Conservation (phyloP, 2,113 vertebrate species). For the Leucoraja erinaceus region DNA sequence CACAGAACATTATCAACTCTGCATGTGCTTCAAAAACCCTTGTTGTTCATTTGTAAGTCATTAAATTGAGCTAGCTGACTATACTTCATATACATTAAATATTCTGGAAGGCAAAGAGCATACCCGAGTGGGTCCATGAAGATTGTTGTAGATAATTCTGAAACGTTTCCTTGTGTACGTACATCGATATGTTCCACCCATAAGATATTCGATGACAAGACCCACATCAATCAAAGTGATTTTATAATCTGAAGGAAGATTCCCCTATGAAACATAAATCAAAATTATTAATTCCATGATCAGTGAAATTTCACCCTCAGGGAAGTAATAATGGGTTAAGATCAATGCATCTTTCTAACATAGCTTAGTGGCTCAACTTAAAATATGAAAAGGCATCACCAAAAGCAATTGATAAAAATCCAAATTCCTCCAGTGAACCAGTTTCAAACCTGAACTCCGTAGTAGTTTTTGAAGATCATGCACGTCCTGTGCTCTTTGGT, state of each 20-base stretch:
- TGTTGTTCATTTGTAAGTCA: not conserved
- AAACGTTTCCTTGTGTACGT: slow-evolving; percentile 95
- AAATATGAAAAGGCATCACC: not conserved
- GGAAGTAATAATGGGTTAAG: not conserved
- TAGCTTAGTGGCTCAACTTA: not conserved
- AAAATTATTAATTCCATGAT: not conserved
- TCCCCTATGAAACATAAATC: slow-evolving; percentile 64
- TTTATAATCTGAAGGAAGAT: slow-evolving; percentile 94
- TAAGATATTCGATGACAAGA: slow-evolving; percentile 90
- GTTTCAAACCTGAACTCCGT: too few species aligned
- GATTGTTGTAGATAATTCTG: slow-evolving; percentile 91
- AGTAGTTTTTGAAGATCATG: too few species aligned
- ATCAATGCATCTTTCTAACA: not conserved
- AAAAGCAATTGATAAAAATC: too few species aligned
- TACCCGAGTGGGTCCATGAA: slow-evolving; percentile 86
- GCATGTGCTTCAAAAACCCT: not conserved
- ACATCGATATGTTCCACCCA: slow-evolving; percentile 96
- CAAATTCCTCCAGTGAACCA: too few species aligned
- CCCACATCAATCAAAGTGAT: slow-evolving; percentile 93
- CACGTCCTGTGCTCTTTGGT: too few species aligned
- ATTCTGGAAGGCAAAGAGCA: slow-evolving; percentile 39
- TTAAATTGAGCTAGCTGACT: too few species aligned
- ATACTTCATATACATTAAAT: not conserved
- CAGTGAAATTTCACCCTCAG: not conserved
- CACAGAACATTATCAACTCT: not conserved